phyloP scores from a whole-genome alignment of 2,888 invertebrate genomes.

The Stenodema calcarata region DNA sequence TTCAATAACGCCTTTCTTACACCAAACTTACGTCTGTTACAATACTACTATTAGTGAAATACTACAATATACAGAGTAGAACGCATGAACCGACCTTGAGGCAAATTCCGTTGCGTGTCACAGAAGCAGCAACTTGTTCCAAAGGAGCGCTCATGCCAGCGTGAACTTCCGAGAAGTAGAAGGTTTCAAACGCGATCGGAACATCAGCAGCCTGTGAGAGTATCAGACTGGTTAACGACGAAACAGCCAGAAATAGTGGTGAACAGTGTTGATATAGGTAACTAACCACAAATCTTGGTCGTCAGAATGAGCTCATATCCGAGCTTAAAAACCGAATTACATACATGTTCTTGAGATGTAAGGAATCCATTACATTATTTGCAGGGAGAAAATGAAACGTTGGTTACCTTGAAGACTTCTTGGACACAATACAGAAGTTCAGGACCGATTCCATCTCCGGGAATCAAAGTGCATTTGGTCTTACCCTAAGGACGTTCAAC shows the following conservation, averaged over 20 bases:
- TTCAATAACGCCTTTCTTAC: no score
- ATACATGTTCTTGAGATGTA: no score
- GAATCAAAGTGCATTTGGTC: slow-evolving; percentile 89
- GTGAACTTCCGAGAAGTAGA: slow-evolving; percentile 92
- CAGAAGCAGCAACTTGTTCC: slow-evolving; percentile 84
- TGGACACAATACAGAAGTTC: slow-evolving; percentile 90
- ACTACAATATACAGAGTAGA: slow-evolving; percentile 23
- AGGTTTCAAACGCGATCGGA: slow-evolving; percentile 95
- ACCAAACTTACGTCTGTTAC: no score
- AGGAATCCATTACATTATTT: no score
- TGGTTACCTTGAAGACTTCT: slow-evolving; percentile 80
- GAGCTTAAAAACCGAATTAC: no score
- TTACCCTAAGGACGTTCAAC: slow-evolving; percentile 62
- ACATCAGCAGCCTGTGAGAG: slow-evolving; percentile 72
- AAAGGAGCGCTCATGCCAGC: slow-evolving; percentile 85
- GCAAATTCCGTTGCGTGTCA: slow-evolving; percentile 84
- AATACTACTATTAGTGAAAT: no score
- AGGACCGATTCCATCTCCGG: slow-evolving; percentile 98
- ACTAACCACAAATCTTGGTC: no score
- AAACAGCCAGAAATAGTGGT: no score
- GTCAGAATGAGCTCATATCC: no score
- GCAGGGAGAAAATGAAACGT: not conserved
- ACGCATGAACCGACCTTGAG: slow-evolving; percentile 75
- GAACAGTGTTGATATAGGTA: no score
- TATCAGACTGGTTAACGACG: not conserved